Base-by-base conservation (phyloP, 2,888 invertebrate species). In the Oscheius onirici region DNA sequence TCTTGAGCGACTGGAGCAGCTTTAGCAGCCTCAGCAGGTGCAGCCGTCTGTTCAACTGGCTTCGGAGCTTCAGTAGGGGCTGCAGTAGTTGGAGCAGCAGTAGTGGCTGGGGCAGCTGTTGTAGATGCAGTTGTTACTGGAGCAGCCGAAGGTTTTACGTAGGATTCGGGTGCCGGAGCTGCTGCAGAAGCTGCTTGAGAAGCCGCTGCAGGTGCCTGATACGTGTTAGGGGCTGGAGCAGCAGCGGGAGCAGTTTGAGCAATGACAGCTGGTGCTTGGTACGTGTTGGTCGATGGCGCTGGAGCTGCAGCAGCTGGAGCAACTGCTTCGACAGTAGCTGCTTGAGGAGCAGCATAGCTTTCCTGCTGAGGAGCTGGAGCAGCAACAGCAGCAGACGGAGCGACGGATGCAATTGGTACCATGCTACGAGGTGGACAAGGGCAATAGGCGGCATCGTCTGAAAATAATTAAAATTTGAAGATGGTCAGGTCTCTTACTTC, bases 181-280 rank as follows among this genome's bases (percentile, higher is more conserved):
- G 34, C 34, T 8, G 8, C 58, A 22, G 49, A 15, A 28, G 49
- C 49, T 20, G 52, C 13, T n/a, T 13, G 13, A 17, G 52, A 24
- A n/a, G n/a, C n/a, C n/a, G n/a, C n/a, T n/a, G n/a, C n/a, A n/a
- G 46, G n/a, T 46, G 46, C 46, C 11, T 46, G 54, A 26, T 22
- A 55, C 11, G 6, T n/a, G 73, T 51, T 55, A 67, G 41, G 24
- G 10, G 24, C 54, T 34, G 17, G 68, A 54, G 44, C 67, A 74
- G 65, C 72, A 67, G 24, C 73, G 11, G 61, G 44, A 3, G n/a
- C 52, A 17, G 52, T 20, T n/a, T 13, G 13, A 17, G 52, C 11
- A n/a, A n/a, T n/a, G n/a, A n/a, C n/a, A n/a, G n/a, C n/a, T n/a
- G 46, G n/a, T 46, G 46, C 46, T 46, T 46, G 54, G 54, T 22